These are phyloP conservation scores for Panthera tigris DNA, from an alignment of 2,113 vertebrate species.

Conservation along the genomic window DNA sequence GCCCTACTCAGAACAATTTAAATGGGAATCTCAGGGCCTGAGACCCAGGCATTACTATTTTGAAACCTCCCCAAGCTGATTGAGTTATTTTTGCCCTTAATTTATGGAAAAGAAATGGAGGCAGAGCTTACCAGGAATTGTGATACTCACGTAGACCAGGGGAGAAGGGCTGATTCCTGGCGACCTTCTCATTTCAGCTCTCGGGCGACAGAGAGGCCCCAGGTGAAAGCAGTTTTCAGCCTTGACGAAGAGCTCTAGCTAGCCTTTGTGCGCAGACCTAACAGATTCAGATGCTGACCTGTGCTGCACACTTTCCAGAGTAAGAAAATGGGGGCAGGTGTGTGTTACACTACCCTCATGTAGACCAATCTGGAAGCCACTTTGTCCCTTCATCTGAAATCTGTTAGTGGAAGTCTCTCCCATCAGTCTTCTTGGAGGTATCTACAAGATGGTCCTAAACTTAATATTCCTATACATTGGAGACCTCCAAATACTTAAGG, in stretches of 20 bases:
- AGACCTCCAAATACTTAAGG: not conserved
- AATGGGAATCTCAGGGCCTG: not conserved
- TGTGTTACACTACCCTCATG: rapidly evolving
- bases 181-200: not conserved
- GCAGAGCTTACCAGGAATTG: not conserved
- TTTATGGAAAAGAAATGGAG: not conserved
- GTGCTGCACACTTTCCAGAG: not conserved
- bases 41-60: not conserved
- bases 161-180: not conserved
- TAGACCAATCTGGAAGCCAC: not conserved
- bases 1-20: not conserved
- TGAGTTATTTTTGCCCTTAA: not conserved
- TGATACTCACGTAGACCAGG: rapidly evolving
- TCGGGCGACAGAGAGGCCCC: not conserved
- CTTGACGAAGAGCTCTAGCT: not conserved
- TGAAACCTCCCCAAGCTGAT: not conserved
- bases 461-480: not conserved
- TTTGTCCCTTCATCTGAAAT: too few relatives aligned
- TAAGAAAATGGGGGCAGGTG: rapidly evolving
- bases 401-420: not conserved
- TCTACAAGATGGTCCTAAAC: not conserved
- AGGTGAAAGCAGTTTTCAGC: not conserved
- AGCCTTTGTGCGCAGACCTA: not conserved
- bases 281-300: rapidly evolving
- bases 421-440: not conserved